phyloP scores from a whole-genome alignment of 2,113 vertebrate species.

The Microcebus ravelobensis region DNA sequence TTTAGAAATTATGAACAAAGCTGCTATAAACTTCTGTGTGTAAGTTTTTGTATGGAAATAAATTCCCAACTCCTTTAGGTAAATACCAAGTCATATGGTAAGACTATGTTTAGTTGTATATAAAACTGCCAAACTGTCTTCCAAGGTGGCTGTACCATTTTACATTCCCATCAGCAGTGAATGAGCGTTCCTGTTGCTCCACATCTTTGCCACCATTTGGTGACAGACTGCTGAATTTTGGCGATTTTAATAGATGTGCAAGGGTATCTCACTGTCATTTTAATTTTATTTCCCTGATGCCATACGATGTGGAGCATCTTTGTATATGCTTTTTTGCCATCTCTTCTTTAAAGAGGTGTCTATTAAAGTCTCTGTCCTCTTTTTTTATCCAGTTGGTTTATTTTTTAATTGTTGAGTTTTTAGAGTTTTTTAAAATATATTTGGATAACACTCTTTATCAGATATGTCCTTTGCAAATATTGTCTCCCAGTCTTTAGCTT shows the following conservation, averaged over 20 bases:
- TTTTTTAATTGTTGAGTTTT: background rate
- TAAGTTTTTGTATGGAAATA: background rate
- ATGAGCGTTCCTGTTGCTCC: background rate
- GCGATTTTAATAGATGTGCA: background rate
- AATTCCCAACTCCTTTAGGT: background rate
- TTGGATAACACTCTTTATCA: background rate
- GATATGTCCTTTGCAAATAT: background rate
- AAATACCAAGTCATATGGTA: background rate
- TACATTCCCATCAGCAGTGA: background rate
- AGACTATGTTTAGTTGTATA: background rate
- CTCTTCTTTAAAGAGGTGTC: background rate
- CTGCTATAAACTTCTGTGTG: background rate
- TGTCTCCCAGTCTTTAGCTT: background rate
- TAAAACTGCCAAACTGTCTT: background rate
- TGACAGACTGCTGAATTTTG: background rate
- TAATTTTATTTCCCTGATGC: background rate
- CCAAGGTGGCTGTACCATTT: background rate
- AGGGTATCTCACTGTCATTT: background rate
- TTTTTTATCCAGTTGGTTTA: background rate
- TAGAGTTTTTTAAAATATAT: background rate
- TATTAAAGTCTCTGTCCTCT: background rate
- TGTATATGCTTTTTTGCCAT: background rate
- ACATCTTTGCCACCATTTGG: background rate
- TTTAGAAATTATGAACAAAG: background rate
- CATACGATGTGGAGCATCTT: background rate